A percentile compares a stretch with the other conserved stretches of the same genome.
phyloP scores from a whole-genome alignment of 2,888 invertebrate species.

The Parasteatoda lunata region DNA sequence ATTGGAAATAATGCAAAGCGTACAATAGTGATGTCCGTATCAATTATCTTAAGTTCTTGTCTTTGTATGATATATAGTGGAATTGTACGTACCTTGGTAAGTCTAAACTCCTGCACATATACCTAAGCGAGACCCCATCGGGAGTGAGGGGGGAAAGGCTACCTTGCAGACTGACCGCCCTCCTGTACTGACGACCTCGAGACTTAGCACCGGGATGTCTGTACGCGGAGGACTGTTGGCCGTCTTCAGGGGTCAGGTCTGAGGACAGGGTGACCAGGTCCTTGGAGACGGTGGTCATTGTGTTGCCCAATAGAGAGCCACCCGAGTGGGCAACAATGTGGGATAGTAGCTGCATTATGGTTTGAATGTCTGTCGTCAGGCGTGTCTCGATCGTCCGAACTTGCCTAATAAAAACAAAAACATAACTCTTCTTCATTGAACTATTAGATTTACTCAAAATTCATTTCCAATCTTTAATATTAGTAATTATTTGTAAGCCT shows the following conservation, averaged over 20 bases:
- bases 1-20: too few species aligned
- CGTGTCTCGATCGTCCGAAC: slow-evolving; percentile 64
- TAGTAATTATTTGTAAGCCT: too few species aligned
- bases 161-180: slow-evolving; percentile 65
- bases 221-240: slow-evolving; percentile 12
- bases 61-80: too few species aligned
- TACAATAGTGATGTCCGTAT: too few species aligned
- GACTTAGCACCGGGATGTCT: slow-evolving; percentile 27
- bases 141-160: slow-evolving; percentile 57
- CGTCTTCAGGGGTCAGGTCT: slow-evolving; percentile 54
- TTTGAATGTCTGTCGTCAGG: slow-evolving; percentile 64
- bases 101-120: slow-evolving; percentile 66
- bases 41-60: too few species aligned
- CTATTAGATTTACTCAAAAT: too few species aligned
- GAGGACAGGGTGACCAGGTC: slow-evolving; percentile 58
- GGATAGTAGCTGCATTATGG: slow-evolving; percentile 64
- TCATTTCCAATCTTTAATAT: too few species aligned
- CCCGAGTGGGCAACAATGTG: slow-evolving; percentile 63
- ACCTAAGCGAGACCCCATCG: slow-evolving; percentile 61
- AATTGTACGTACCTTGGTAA: slow-evolving; percentile 40
- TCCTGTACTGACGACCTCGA: slow-evolving; percentile 48
- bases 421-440: not conserved
- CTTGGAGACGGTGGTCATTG: slow-evolving; percentile 59
- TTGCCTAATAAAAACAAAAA: slow-evolving; percentile 41
- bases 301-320: slow-evolving; percentile 59